phyloP scores from a whole-genome alignment of 2,888 invertebrate genomes.

The Polyommatus icarus region DNA sequence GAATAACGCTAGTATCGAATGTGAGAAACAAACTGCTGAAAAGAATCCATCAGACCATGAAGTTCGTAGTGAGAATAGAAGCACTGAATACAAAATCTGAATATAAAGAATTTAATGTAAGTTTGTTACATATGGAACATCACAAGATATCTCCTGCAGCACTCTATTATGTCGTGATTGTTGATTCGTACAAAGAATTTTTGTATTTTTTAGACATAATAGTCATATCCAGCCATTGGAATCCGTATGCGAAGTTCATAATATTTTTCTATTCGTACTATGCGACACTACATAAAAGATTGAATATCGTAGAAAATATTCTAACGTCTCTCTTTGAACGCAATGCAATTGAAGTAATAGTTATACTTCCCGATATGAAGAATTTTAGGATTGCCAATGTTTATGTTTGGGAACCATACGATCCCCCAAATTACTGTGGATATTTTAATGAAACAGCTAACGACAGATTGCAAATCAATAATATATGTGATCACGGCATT shows the following conservation, averaged over 20 bases:
- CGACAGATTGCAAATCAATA: conserved; percentile 55
- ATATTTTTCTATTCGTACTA: conserved; percentile 60
- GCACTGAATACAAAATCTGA: conserved; percentile 48
- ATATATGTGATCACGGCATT: conserved; percentile 56
- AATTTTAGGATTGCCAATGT: conserved; percentile 55
- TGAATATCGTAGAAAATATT: conserved; percentile 53
- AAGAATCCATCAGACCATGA: conserved; percentile 49
- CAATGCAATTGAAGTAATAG: conserved; percentile 58
- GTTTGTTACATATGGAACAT: conserved; percentile 49
- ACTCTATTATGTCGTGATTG: conserved; percentile 59
- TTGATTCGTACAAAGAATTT: conserved; percentile 57
- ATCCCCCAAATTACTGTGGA: conserved; percentile 68
- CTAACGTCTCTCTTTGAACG: conserved; percentile 58
- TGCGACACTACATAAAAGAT: conserved; percentile 44
- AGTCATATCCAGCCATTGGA: conserved; percentile 61
- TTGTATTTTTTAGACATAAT: conserved; percentile 52
- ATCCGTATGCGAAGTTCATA: conserved; percentile 62
- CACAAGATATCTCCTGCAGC: conserved; percentile 52
- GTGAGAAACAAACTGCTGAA: conserved; percentile 53
- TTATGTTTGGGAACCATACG: conserved; percentile 64
- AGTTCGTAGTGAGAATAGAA: conserved; percentile 52
- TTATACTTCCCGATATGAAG: conserved; percentile 54
- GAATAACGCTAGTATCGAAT: conserved; percentile 49
- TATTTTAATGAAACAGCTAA: conserved; percentile 59
- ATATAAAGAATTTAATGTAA: conserved; percentile 40